phyloP scores from a whole-genome alignment of 2,113 vertebrate species.

The Mionectes macconnelli region DNA sequence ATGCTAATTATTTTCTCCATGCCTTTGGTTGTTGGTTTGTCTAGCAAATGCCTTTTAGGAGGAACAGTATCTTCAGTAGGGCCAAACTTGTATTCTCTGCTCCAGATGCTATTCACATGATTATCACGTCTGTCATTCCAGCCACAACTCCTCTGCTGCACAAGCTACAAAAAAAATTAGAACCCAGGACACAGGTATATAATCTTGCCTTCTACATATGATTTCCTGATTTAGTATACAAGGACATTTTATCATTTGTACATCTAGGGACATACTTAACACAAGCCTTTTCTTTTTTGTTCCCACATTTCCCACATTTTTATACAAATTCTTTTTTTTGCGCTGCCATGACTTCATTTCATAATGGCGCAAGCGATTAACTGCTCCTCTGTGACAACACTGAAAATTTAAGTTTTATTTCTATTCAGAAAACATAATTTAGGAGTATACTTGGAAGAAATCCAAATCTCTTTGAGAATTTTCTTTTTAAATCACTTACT shows the following conservation, averaged over 20 bases:
- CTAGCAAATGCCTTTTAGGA: neutral
- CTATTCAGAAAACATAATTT: neutral
- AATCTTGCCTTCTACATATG: neutral
- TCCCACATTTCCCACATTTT: neutral
- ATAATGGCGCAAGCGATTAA: neutral
- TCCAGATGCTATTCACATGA: constrained; percentile 80
- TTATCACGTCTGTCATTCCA: constrained; percentile 71
- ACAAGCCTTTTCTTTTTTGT: neutral
- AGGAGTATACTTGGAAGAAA: neutral
- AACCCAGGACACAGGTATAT: neutral
- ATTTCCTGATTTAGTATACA: neutral
- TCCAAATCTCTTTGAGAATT: neutral
- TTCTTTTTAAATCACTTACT: neutral
- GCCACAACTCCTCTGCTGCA: constrained; percentile 72
- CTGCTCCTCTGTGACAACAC: neutral
- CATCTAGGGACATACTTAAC: neutral
- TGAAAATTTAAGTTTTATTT: neutral
- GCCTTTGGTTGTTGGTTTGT: constrained; percentile 75
- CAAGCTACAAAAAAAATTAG: constrained; percentile 43
- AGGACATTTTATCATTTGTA: neutral
- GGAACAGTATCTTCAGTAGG: neutral
- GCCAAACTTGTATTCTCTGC: constrained; percentile 65
- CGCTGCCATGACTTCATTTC: neutral
- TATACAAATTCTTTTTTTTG: neutral
- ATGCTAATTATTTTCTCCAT: constrained; percentile 74